Base-by-base conservation (phyloP, 2,888 invertebrate species). In the Rhamphomyia laevipes region DNA sequence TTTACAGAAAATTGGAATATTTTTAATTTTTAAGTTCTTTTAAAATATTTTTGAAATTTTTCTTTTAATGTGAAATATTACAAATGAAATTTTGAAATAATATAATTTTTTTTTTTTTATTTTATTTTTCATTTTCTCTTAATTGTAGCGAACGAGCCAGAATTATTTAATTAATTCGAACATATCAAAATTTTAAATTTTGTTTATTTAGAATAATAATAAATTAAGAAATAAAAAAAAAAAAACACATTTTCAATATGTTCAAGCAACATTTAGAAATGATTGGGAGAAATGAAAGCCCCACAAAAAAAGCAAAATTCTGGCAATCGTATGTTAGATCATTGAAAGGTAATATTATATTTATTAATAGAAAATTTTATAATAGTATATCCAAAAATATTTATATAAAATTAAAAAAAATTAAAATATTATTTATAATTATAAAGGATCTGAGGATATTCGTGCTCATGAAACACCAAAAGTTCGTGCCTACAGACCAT, bases 311-410 rank as follows among this genome's bases (percentile, higher is more conserved):
- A 77, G 90, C 90, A 72, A 90, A 82, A 77, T 90, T 90, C 76
- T 90, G 90, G 90, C 89, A 89, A 75, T 88, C 89, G 68, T 90
- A 86, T 73, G 87, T 90, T 72, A 82, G 90, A 74, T 90, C 90
- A 75, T 79, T 90, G 61, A 90, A 90, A 81, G 90, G 90, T 90
- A 74, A 17, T 6, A 43, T 35, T 45, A 13, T 37, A 27, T 43
- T 15, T 37, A 13, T 37, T 48, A 16, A 45, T 30, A 42, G 31
- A 42, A 18, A 38, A 50, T 46, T 46, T n/a, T n/a, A n/a, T n/a
- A n/a, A n/a, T n/a, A n/a, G n/a, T n/a, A n/a, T n/a, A n/a, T n/a
- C n/a, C n/a, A n/a, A n/a, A n/a, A n/a, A n/a, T n/a, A n/a, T n/a
- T n/a, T n/a, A n/a, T n/a, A n/a, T n/a, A n/a, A n/a, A n/a, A n/a